Base-by-base conservation (phyloP, 1,140 invertebrate genomes). In the Pectinophora gossypiella region DNA sequence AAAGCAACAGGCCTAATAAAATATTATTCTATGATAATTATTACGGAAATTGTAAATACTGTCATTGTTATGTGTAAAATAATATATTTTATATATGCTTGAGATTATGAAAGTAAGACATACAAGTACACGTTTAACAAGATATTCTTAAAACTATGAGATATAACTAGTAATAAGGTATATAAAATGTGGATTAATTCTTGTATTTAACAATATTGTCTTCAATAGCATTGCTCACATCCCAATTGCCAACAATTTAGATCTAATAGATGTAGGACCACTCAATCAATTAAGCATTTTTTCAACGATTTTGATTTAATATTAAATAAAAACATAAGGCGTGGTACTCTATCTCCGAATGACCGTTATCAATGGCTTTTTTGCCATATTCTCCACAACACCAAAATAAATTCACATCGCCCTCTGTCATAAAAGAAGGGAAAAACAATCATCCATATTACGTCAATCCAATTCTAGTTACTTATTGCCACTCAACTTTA, bases 151-250 rank as follows among this genome's bases (percentile, higher is more conserved):
- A 56, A 51, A 44, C 64, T 83, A 80, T 57, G 43, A 72, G 51
- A 80, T 83, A 70, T 56, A 78, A 70, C 69, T 77, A 78, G 61
- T 73, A 79, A 71, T 76, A 76, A 74, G 70, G 54, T 69, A 76
- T 79, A 79, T 78, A 83, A 81, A 86, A 78, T 76, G 76, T 86
- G 76, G 68, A 80, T 70, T 71, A 84, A 65, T 68, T 66, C 66
- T 77, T 79, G 77, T 68, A 62, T 83, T 76, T 66, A 85, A 83
- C 79, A 85, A 85, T 86, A 86, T 85, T 85, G 83, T 86, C 83
- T 74, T 80, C 66, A 67, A 68, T 82, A 81, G 61, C 76, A 78
- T 82, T 79, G 68, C 78, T 76, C 69, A 71, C 48, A 67, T 68
- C 51, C 55, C 62, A 61, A 52, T 55, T 58, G 53, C 64, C 52